These are phyloP conservation scores for Hirundo rustica DNA, from an alignment of 2,797 vertebrate genomes.

Conservation along the genomic window DNA sequence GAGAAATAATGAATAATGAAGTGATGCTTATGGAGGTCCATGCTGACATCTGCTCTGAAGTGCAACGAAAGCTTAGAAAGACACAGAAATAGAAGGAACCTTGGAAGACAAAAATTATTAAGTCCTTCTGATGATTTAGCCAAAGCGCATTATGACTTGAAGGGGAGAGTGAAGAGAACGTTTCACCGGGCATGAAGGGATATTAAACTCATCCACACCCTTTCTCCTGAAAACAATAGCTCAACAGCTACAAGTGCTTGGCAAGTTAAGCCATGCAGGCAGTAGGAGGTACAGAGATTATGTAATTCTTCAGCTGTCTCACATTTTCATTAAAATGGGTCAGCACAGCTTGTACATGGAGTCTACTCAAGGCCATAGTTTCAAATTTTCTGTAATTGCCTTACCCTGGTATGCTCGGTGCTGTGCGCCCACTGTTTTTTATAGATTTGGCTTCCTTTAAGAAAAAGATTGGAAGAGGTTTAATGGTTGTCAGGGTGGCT, in stretches of 20 bases:
- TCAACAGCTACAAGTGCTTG: background rate
- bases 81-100: slow-evolving; percentile 27
- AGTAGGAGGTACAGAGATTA: background rate
- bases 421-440: background rate
- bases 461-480: background rate
- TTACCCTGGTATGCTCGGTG: background rate
- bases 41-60: slow-evolving; percentile 51
- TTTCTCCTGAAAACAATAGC: slow-evolving; percentile 34
- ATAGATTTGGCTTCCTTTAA: background rate
- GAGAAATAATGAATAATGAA: slow-evolving; percentile 70
- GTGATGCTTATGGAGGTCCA: slow-evolving; percentile 45
- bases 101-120: slow-evolving; percentile 7
- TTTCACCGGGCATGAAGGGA: slow-evolving; percentile 14
- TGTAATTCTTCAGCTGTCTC: background rate
- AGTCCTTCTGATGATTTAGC: slow-evolving; percentile 21
- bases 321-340: slow-evolving; percentile 12
- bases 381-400: background rate
- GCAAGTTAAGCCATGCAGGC: slow-evolving; percentile 12
- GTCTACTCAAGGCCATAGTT: background rate
- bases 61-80: slow-evolving; percentile 54
- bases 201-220: slow-evolving; percentile 26
- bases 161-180: background rate
- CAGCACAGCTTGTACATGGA: background rate
- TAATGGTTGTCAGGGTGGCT: background rate
- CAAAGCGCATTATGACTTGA: background rate